phyloP scores from a whole-genome alignment of 2,888 invertebrate species.

The Epistrophe grossulariae region DNA sequence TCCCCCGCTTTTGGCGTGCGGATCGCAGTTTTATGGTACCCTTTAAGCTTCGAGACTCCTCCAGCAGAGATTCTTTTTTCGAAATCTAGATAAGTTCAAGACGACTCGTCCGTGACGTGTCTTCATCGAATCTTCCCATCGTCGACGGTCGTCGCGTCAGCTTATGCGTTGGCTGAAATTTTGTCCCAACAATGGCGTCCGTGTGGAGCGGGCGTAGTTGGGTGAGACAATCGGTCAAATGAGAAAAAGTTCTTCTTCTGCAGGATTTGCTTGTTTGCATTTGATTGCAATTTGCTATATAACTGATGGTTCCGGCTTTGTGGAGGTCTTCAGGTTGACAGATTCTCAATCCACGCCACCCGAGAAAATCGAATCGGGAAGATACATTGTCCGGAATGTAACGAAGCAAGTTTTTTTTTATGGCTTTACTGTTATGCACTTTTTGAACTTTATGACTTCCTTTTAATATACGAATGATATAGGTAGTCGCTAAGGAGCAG shows the following conservation, averaged over 20 bases:
- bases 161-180: slow-evolving; percentile 2
- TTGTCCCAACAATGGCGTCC: slow-evolving; percentile 22
- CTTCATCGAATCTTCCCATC: slow-evolving; percentile 47
- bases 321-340: slow-evolving; percentile 61
- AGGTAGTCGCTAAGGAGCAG: slow-evolving; percentile 34
- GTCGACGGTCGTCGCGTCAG: background rate
- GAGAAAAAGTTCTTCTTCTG: slow-evolving; percentile 8
- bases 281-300: slow-evolving; percentile 66
- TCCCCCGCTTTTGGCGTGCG: slow-evolving; percentile 64
- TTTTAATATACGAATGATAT: slow-evolving; percentile 22
- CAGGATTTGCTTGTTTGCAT: slow-evolving; percentile 53
- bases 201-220: background rate
- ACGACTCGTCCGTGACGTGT: slow-evolving; percentile 55
- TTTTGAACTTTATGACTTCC: slow-evolving; percentile 62
- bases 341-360: slow-evolving; percentile 35
- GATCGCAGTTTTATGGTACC: slow-evolving; percentile 42
- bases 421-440: slow-evolving; percentile 43
- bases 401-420: slow-evolving; percentile 28
- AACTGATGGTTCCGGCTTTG: slow-evolving; percentile 68
- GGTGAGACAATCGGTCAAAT: slow-evolving; percentile 45
- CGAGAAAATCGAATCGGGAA: slow-evolving; percentile 1
- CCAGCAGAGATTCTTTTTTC: slow-evolving; percentile 36
- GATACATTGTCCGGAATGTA: slow-evolving; percentile 42
- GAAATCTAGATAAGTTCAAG: slow-evolving; percentile 65
- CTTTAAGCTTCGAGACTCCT: slow-evolving; percentile 25